phyloP scores from a whole-genome alignment of 2,888 invertebrate species.

The Pristionchus exspectatus region DNA sequence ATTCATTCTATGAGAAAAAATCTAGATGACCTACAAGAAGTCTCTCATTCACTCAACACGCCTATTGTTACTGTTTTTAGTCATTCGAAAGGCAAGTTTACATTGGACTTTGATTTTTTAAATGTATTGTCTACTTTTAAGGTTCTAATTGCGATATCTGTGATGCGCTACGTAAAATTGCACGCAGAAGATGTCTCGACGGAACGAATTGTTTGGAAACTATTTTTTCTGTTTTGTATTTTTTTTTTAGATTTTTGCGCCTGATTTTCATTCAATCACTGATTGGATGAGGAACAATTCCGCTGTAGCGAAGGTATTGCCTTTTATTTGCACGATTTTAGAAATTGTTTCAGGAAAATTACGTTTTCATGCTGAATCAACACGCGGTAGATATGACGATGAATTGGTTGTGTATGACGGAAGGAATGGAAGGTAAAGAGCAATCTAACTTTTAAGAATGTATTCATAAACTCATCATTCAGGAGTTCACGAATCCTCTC shows the following conservation, averaged over 20 bases:
- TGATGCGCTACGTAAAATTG: constrained; percentile 34
- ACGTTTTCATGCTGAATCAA: constrained; percentile 72
- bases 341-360: neutral
- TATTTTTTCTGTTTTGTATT: neutral
- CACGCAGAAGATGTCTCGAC: neutral
- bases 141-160: constrained; percentile 14
- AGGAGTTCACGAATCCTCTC: constrained; percentile 70
- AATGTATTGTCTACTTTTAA: neutral
- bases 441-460: neutral
- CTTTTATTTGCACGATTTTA: neutral
- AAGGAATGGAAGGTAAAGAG: constrained; percentile 62
- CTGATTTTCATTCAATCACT: neutral
- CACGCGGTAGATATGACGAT: constrained; percentile 77
- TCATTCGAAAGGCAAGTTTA: neutral
- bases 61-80: neutral
- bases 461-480: too few species aligned
- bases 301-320: neutral
- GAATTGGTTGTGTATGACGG: constrained; percentile 77
- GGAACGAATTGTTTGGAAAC: neutral
- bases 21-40: constrained; percentile 25
- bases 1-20: neutral
- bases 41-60: constrained; percentile 12
- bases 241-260: neutral
- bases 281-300: constrained; percentile 39
- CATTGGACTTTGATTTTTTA: too few species aligned